Base-by-base conservation (phyloP, 2,797 vertebrate species). In the Chaunax sp. region DNA sequence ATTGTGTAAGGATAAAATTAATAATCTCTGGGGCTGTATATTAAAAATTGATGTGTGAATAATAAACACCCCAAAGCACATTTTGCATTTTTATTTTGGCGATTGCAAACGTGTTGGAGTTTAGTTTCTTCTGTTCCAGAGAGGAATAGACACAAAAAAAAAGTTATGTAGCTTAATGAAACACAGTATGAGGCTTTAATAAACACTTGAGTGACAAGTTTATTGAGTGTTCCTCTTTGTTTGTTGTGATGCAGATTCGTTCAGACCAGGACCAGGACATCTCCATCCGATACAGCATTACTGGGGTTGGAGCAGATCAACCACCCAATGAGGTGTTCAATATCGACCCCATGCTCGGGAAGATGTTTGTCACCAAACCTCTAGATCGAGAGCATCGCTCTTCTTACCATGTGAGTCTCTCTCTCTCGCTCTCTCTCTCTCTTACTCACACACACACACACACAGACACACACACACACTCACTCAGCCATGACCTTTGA, bases 231-330 rank as follows among this genome's bases (percentile, higher is more conserved):
- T 71, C 18, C 38, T 74, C 35, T 69, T 19, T 75, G 38, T 75
- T 44, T 81, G 16, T 73, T 64, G 26, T 57, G 23, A 72, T 83
- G 19, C 93, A 99, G 97, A 99, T 99, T 78, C 96, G 97, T 18
- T 99, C 97, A 0, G 97, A 99, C 88, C 97, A 99, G 76, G 97
- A 99, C 90, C 94, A 95, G 6, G 95, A 97, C 87, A 98, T 97
- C 80, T 96, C 96, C 4, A 97, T 99, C 83, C 93, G 97, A 1
- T 99, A 99, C 90, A 99, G 97, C 92, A 94, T 98, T 91, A 98
- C 97, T 0, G 97, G 97, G 0, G 94, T 97, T 57, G 97, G 97
- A 19, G 97, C 97, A 0, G 97, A 98, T 93, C 97, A 99, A 78
- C 97, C 97, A 0, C 97, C 97, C 0, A 98, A 96, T 70, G 97